Evolutionary conservation across 2,888 invertebrate species (phyloP).

Genomic region (Caenorhabditis macrosperma): DNA sequence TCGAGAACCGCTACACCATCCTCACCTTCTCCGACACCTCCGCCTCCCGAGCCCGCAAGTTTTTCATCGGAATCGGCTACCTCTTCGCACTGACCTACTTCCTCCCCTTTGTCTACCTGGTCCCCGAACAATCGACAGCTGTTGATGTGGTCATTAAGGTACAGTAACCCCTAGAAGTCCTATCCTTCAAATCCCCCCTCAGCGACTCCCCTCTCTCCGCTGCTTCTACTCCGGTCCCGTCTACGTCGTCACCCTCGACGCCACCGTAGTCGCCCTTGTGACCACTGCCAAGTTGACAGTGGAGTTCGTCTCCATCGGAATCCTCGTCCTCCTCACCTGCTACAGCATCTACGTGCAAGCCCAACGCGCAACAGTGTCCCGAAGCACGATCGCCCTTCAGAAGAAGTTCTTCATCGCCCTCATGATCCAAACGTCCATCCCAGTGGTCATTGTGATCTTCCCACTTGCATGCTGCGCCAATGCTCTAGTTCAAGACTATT

Average conservation of each 20-base stretch:
- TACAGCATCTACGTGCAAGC: neutral
- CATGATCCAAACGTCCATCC: constrained; percentile 8
- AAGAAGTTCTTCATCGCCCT: constrained; percentile 17
- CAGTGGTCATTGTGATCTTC: constrained; percentile 4
- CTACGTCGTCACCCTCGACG: constrained; percentile 18
- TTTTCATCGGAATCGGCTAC: neutral
- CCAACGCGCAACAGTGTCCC: neutral
- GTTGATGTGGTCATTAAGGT: neutral
- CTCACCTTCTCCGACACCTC: neutral
- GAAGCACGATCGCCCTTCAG: constrained; percentile 4
- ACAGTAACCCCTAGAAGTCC: neutral
- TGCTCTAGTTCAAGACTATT: neutral
- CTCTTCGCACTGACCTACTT: constrained; percentile 1
- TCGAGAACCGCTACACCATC: constrained; percentile 9
- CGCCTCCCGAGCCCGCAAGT: neutral
- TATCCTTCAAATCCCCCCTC: neutral
- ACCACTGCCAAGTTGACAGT: neutral
- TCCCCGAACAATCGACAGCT: constrained; percentile 18
- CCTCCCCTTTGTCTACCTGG: constrained; percentile 4
- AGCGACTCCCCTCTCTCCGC: neutral
- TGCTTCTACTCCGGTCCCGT: constrained; percentile 17
- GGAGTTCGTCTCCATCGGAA: constrained; percentile 14
- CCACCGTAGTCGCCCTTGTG: neutral
- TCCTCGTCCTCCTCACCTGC: constrained; percentile 2
- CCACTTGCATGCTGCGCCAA: neutral